These are phyloP conservation scores for Paramormyrops hopkinsi DNA, from an alignment of 2,797 vertebrate genomes.

Conservation along the genomic window DNA sequence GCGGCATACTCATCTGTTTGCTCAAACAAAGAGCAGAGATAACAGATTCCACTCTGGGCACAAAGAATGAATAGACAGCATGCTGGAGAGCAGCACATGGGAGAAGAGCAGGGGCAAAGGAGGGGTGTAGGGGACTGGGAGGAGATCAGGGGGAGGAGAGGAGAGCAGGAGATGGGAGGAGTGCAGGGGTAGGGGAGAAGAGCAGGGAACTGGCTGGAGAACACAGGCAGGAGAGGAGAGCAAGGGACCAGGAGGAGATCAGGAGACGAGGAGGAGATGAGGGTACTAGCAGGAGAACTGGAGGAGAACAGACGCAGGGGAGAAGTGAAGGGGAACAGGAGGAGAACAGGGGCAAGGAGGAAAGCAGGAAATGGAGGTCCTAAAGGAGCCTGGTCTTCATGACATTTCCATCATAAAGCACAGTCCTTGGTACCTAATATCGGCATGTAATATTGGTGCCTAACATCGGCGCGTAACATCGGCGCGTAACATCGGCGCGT, in stretches of 20 bases:
- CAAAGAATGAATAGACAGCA: conserved; percentile 6
- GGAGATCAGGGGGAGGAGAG: not conserved
- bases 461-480: not conserved
- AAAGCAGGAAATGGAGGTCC: not conserved
- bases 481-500: not conserved
- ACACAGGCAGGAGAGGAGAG: not conserved
- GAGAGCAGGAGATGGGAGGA: not conserved
- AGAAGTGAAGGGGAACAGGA: not conserved
- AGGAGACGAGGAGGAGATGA: not conserved
- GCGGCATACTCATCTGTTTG: not conserved
- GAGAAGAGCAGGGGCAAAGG: not conserved
- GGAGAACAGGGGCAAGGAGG: not conserved
- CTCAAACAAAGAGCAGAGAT: conserved; percentile 2
- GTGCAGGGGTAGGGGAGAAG: not conserved
- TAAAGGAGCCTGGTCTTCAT: not conserved
- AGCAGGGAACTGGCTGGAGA: not conserved
- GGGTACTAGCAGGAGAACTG: not conserved
- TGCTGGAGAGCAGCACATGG: not conserved
- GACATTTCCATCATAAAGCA: not conserved
- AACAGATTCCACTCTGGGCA: not conserved
- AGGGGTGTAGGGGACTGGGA: not conserved
- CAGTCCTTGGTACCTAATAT: not conserved
- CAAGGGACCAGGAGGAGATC: not conserved
- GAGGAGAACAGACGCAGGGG: not conserved
- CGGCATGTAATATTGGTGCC: not conserved